phyloP scores from a whole-genome alignment of 2,797 vertebrate species.

The Lacerta agilis region DNA sequence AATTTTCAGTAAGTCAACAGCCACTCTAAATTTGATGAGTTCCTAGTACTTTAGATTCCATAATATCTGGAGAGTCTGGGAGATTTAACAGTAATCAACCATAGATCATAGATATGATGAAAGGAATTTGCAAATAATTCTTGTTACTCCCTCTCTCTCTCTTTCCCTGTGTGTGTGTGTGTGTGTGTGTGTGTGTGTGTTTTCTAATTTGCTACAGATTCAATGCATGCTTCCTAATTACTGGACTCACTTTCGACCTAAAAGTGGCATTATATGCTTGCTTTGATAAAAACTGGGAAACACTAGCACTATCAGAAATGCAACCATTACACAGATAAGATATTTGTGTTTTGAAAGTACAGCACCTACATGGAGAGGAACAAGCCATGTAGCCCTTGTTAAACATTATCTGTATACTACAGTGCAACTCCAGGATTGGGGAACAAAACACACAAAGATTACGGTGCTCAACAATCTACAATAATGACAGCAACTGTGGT shows the following conservation, averaged over 20 bases:
- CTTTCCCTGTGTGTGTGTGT: too few relatives aligned
- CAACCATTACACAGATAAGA: neutral
- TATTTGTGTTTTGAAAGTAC: neutral
- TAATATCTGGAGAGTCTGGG: slow-evolving; percentile 7
- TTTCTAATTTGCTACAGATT: neutral
- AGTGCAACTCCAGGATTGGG: neutral
- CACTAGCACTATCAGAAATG: neutral
- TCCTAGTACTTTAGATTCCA: slow-evolving; percentile 7
- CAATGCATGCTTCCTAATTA: neutral
- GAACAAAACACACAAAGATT: neutral
- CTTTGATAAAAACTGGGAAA: neutral
- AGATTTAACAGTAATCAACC: slow-evolving; percentile 15
- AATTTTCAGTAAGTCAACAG: slow-evolving; percentile 21
- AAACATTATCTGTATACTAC: neutral
- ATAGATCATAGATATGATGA: slow-evolving; percentile 5
- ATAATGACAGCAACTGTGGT: neutral
- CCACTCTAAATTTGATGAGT: slow-evolving; percentile 25
- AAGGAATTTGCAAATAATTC: slow-evolving; percentile 7
- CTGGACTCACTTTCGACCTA: neutral
- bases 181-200: too few relatives aligned
- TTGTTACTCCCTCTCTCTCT: neutral
- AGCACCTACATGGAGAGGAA: neutral
- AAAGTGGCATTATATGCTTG: neutral
- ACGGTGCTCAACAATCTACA: neutral
- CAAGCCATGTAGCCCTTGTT: neutral